Evolutionary conservation across 1,140 invertebrate species (phyloP).

Genomic region (Hirudo medicinalis): DNA sequence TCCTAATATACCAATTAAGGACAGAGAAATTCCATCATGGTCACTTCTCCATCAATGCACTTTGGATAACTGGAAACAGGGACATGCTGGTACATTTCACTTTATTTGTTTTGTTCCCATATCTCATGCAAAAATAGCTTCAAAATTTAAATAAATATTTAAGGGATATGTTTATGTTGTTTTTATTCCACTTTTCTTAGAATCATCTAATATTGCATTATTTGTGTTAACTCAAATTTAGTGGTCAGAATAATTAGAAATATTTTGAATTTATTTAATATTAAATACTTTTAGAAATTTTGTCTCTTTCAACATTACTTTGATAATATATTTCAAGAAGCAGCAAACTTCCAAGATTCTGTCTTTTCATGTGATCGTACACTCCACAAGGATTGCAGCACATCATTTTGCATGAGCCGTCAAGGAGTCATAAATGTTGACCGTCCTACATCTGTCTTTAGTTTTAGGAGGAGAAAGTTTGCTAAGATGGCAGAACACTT

Average conservation of each 20-base stretch:
- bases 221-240: too few relatives aligned
- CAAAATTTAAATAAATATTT: too few relatives aligned
- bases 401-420: slow-evolving; percentile 37
- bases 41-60: slow-evolving; percentile 37
- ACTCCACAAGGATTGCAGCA: slow-evolving; percentile 40
- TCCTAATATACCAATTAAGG: slow-evolving; percentile 16
- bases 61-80: slow-evolving; percentile 37
- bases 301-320: background rate
- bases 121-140: background rate
- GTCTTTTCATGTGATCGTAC: slow-evolving; percentile 34
- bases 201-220: too few relatives aligned
- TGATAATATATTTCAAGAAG: slow-evolving; percentile 29
- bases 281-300: too few relatives aligned
- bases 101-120: background rate
- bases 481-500: slow-evolving; percentile 42
- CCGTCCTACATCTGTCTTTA: slow-evolving; percentile 35
- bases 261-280: too few relatives aligned
- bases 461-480: slow-evolving; percentile 37
- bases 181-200: too few relatives aligned
- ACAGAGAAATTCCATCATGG: slow-evolving; percentile 31
- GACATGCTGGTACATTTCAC: slow-evolving; percentile 32
- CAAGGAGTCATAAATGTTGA: slow-evolving; percentile 39
- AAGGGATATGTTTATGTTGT: too few relatives aligned
- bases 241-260: too few relatives aligned
- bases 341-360: slow-evolving; percentile 36